A percentile compares a stretch with the other conserved stretches of the same genome.
Conservation (phyloP, 2,888 invertebrate genomes). For the Tachina lurida region DNA sequence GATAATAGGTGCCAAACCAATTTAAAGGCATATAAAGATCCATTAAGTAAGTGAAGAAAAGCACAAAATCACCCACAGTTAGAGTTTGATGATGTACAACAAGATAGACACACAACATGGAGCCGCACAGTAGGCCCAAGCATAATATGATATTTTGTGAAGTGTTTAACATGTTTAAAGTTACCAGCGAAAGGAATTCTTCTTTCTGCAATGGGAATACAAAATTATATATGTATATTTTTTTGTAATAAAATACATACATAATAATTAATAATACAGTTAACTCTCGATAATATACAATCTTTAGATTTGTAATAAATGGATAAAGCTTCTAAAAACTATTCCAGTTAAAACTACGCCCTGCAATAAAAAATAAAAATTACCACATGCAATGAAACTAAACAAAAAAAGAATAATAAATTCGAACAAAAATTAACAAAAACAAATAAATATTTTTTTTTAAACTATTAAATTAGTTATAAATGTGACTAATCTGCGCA, state of each 20-base stretch:
- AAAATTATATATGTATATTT: neutral
- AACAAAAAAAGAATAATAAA: no score
- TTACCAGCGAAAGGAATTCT: conserved; percentile 94
- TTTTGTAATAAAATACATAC: neutral
- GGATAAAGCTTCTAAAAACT: no score
- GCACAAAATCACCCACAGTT: conserved; percentile 97
- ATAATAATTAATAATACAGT: neutral
- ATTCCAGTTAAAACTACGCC: no score
- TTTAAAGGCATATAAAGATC: conserved; percentile 98
- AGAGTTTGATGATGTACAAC: conserved; percentile 88
- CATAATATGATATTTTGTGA: conserved; percentile 96
- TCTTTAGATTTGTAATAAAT: no score
- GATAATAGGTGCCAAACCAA: conserved; percentile 99
- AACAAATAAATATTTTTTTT: no score
- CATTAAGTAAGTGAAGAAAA: conserved; percentile 97
- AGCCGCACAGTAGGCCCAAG: conserved; percentile 92
- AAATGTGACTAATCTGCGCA: no score
- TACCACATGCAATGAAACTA: no score
- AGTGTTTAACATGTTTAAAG: conserved; percentile 94
- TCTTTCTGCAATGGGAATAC: conserved; percentile 85
- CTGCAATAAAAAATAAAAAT: no score
- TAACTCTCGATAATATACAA: no score
- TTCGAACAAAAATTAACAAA: no score
- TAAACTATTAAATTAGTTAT: no score
- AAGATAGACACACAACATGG: conserved; percentile 93